Evolutionary conservation across 35 echinoderm and acorn worm species (phyloP).

Genomic region (Heliocidaris tuberculata): DNA sequence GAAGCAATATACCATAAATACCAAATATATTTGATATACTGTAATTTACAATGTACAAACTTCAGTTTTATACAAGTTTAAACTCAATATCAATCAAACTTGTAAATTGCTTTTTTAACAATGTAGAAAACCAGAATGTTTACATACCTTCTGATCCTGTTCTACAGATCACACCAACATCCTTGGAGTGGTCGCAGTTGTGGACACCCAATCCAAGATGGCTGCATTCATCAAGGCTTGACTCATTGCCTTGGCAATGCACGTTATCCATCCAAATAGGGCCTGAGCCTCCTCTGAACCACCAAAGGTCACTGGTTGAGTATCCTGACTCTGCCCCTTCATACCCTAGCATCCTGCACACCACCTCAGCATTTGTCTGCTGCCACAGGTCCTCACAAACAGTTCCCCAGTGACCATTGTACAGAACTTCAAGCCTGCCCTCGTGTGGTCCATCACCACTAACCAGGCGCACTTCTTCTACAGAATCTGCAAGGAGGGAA

Average conservation of each 20-base stretch:
- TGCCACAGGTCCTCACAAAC: constrained; percentile 65
- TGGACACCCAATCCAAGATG: constrained; percentile 35
- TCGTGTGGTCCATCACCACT: constrained; percentile 40
- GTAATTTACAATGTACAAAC: no score
- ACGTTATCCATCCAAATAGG: constrained; percentile 42
- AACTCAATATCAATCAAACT: no score
- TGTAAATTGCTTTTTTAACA: no score
- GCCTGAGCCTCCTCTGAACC: neutral
- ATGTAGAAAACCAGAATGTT: no score
- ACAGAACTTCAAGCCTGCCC: constrained; percentile 58
- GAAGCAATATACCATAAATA: no score
- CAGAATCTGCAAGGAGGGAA: neutral
- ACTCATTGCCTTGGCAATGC: constrained; percentile 25
- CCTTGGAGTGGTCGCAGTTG: constrained; percentile 54
- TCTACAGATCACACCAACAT: constrained; percentile 32
- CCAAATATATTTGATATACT: no score
- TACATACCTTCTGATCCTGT: neutral
- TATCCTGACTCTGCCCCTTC: constrained; percentile 2
- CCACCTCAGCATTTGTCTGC: constrained; percentile 47
- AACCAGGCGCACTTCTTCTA: constrained; percentile 50
- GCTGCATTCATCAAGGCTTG: neutral
- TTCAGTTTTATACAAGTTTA: no score
- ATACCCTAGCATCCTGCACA: constrained; percentile 64
- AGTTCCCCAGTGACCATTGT: constrained; percentile 63
- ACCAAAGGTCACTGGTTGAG: neutral